Percentiles rank a stretch among this genome's conserved stretches.
phyloP scores from a whole-genome alignment of 2,888 invertebrate species.

The Lymantria dispar region DNA sequence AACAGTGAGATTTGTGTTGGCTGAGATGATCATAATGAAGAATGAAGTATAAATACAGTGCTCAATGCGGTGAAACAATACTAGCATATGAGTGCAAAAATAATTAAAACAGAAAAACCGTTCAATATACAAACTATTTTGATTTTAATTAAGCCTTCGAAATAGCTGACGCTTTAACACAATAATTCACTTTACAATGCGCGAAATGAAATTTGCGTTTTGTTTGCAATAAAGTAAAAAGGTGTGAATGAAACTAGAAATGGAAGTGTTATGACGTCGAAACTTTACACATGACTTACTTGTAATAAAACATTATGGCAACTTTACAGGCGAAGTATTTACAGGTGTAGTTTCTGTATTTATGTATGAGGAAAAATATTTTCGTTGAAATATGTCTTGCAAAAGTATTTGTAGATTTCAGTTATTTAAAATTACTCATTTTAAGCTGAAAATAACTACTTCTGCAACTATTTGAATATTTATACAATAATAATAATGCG shows the following conservation, averaged over 20 bases:
- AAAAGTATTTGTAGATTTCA: no score
- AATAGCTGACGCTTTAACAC: conserved; percentile 4
- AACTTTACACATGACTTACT: background rate
- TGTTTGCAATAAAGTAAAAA: conserved; percentile 6
- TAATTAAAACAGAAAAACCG: background rate
- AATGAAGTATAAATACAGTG: no score
- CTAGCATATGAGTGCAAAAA: background rate
- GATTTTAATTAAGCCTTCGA: conserved; percentile 9
- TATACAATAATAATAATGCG: no score
- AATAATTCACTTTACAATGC: conserved; percentile 7
- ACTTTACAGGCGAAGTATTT: no score
- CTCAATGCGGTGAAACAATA: background rate
- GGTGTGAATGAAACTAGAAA: conserved; percentile 1
- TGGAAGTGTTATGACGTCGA: background rate
- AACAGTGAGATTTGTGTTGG: no score
- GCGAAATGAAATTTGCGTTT: conserved; percentile 4
- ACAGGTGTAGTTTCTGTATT: no score
- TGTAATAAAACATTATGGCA: background rate
- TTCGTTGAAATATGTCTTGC: no score
- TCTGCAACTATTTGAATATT: no score
- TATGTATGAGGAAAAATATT: no score
- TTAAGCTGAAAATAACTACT: no score
- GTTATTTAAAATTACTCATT: no score
- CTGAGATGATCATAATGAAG: no score
- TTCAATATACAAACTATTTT: conserved; percentile 6